These are phyloP conservation scores for Tillus elongatus DNA, from an alignment of 2,888 invertebrate species.

Conservation along the genomic window DNA sequence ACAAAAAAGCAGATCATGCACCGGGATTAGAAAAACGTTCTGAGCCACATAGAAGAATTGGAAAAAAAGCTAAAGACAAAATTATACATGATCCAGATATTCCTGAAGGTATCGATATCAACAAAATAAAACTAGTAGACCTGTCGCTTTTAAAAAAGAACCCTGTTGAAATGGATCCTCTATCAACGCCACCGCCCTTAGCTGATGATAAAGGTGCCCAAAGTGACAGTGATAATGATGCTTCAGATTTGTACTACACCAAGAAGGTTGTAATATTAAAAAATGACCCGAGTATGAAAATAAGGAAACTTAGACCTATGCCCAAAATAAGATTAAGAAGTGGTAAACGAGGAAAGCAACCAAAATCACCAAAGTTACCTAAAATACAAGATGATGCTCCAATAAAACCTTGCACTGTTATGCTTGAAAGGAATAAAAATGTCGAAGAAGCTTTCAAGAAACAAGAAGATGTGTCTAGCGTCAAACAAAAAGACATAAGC, in stretches of 20 bases:
- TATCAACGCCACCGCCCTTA: neutral
- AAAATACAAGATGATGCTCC: no score
- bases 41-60: no score
- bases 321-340: slow-evolving; percentile 15
- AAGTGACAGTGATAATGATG: neutral
- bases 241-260: slow-evolving; percentile 16
- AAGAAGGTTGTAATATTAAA: slow-evolving; percentile 20
- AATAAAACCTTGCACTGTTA: neutral
- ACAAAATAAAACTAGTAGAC: no score
- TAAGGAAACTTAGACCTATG: slow-evolving; percentile 5
- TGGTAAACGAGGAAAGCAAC: slow-evolving; percentile 12
- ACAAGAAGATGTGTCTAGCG: neutral
- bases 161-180: neutral
- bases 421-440: neutral
- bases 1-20: no score
- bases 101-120: neutral
- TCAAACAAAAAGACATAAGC: neutral
- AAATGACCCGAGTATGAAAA: slow-evolving; percentile 7
- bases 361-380: neutral
- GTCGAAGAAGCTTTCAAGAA: neutral
- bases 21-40: no score
- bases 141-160: no score
- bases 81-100: neutral
- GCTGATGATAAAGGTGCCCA: neutral
- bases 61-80: neutral